Conservation (phyloP, 37 sponge, comb jelly and placozoan genomes). For the Beroe forskalii region DNA sequence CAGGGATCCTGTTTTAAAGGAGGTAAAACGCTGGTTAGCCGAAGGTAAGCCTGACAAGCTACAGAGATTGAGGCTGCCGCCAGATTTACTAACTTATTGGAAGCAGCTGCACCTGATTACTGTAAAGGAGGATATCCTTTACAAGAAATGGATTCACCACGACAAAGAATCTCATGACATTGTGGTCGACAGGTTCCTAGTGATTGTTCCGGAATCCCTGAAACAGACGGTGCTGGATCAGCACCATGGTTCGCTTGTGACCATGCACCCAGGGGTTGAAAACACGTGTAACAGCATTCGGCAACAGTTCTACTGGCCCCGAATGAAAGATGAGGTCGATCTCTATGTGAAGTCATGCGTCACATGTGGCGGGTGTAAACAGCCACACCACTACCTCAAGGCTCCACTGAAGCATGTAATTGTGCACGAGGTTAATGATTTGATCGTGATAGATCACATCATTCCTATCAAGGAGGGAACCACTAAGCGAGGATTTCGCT, state of each 20-base stretch:
- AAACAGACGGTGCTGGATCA: not conserved
- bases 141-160: not conserved
- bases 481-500: not conserved
- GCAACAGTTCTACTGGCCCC: not conserved
- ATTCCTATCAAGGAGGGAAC: not conserved
- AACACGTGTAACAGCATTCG: not conserved
- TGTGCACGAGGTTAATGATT: not conserved
- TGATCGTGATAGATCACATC: not conserved
- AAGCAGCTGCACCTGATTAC: not conserved
- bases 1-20: constrained; percentile 16
- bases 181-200: not conserved
- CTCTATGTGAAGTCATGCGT: not conserved
- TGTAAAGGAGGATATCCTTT: not conserved
- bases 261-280: constrained; percentile 1
- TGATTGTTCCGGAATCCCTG: not conserved
- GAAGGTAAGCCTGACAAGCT: constrained; percentile 5
- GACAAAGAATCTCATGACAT: not conserved
- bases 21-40: not conserved
- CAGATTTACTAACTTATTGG: constrained; percentile 21
- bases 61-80: not conserved
- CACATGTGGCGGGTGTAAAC: not conserved
- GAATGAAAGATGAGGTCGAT: not conserved
- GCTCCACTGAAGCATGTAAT: not conserved
- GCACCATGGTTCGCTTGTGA: not conserved
- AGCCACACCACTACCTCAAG: not conserved